A percentile compares a stretch with the other conserved stretches of the same genome.
These are phyloP conservation scores for Diplosoma virens DNA, from an alignment of 23 tunicate genomes.

Conservation along the genomic window DNA sequence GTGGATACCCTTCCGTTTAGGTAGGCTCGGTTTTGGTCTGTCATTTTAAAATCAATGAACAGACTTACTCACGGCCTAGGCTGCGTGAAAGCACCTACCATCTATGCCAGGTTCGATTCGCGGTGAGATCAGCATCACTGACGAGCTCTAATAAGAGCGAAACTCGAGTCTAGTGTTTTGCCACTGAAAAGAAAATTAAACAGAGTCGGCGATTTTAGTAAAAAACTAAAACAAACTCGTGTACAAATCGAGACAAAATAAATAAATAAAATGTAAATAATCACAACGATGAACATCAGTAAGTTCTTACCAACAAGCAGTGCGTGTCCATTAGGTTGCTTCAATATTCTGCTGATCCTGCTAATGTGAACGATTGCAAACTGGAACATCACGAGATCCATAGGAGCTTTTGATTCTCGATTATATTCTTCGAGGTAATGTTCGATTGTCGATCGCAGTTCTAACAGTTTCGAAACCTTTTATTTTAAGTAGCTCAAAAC, in stretches of 20 bases:
- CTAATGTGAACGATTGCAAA: constrained; percentile 91
- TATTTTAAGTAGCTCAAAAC: neutral
- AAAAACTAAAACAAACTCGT: too few relatives aligned
- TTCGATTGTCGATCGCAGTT: constrained; percentile 53
- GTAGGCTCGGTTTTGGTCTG: too few relatives aligned
- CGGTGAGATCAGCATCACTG: too few relatives aligned
- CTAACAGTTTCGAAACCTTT: constrained; percentile 10
- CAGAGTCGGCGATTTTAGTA: neutral
- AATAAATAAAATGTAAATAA: neutral
- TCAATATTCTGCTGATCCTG: constrained; percentile 78
- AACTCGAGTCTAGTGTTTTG: neutral
- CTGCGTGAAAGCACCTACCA: too few relatives aligned
- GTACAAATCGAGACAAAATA: too few relatives aligned
- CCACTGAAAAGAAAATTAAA: neutral
- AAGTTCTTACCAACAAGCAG: constrained; percentile 70
- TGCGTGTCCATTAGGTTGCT: constrained; percentile 91
- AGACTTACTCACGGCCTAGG: too few relatives aligned
- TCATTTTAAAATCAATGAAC: too few relatives aligned
- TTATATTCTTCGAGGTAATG: constrained; percentile 82
- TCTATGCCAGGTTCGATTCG: too few relatives aligned
- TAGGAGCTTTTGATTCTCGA: constrained; percentile 78
- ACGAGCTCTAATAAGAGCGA: too few relatives aligned
- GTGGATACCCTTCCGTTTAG: too few relatives aligned
- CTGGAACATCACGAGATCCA: constrained; percentile 88
- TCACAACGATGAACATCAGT: neutral